Evolutionary conservation across 2,113 vertebrate species (phyloP).

Genomic region (Xyrauchen texanus): DNA sequence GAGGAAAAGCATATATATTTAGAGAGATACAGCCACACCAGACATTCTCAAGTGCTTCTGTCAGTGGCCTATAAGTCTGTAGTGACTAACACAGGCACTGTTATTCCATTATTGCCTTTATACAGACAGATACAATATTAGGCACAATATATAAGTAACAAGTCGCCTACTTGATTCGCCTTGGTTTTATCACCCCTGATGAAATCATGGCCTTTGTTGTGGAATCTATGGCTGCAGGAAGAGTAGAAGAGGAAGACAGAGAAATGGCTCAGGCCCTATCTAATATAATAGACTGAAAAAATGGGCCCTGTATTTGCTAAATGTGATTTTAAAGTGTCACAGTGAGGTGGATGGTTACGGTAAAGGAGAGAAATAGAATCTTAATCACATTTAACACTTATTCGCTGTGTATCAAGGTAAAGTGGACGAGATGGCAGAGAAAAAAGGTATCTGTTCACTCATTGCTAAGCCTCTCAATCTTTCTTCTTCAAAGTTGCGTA

Average conservation of each 20-base stretch:
- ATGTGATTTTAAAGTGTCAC: slow-evolving; percentile 26
- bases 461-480: slow-evolving; percentile 14
- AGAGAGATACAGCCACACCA: slow-evolving; percentile 10
- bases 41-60: slow-evolving; percentile 43
- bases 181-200: slow-evolving; percentile 73
- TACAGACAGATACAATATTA: slow-evolving; percentile 62
- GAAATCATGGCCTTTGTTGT: slow-evolving; percentile 64
- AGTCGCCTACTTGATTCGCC: slow-evolving; percentile 70
- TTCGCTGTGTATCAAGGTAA: slow-evolving; percentile 20
- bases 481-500: neutral
- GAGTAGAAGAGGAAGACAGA: slow-evolving; percentile 10
- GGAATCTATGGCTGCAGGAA: slow-evolving; percentile 40
- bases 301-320: slow-evolving; percentile 8
- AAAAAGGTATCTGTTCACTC: slow-evolving; percentile 7
- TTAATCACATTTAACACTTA: slow-evolving; percentile 7
- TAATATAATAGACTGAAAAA: slow-evolving; percentile 33
- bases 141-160: slow-evolving; percentile 73
- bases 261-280: slow-evolving; percentile 13
- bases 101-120: slow-evolving; percentile 70
- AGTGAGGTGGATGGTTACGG: slow-evolving; percentile 13
- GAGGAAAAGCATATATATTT: slow-evolving; percentile 40
- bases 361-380: slow-evolving; percentile 26
- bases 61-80: slow-evolving; percentile 47
- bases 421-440: slow-evolving; percentile 17
- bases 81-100: slow-evolving; percentile 61